phyloP scores from a whole-genome alignment of 2,888 invertebrate genomes.

The Troides oblongomaculatus region DNA sequence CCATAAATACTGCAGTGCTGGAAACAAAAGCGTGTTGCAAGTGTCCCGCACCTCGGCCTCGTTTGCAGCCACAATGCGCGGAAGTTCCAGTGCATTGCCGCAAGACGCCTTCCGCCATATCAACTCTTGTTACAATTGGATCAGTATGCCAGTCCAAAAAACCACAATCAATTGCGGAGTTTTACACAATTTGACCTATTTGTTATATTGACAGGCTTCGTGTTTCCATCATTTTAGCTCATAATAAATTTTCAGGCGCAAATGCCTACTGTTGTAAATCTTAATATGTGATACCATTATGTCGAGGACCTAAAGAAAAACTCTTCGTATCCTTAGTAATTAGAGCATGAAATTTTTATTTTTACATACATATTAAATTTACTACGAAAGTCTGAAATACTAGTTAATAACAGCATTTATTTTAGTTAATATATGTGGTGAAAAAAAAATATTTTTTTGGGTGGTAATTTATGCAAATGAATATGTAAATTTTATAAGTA shows the following conservation, averaged over 20 bases:
- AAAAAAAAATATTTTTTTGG: no score
- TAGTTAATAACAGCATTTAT: no score
- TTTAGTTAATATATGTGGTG: no score
- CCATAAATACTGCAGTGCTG: constrained; percentile 9
- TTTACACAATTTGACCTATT: neutral
- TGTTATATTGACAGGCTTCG: neutral
- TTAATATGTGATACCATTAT: no score
- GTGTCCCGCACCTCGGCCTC: constrained; percentile 44
- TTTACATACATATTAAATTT: no score
- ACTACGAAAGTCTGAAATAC: no score
- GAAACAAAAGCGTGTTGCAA: constrained; percentile 41
- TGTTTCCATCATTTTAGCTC: neutral
- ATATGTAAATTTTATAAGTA: neutral
- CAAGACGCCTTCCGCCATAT: constrained; percentile 54
- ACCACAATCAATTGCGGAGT: constrained; percentile 22
- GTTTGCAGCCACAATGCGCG: constrained; percentile 62
- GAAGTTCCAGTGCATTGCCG: constrained; percentile 49
- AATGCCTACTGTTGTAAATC: no score
- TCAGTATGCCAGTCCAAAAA: constrained; percentile 17
- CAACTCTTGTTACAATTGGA: constrained; percentile 32
- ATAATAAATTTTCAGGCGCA: neutral
- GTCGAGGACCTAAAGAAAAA: no score
- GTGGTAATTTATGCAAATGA: no score
- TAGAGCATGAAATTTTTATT: no score
- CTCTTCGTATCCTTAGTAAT: no score